phyloP scores from a whole-genome alignment of 2,113 vertebrate species.

The Shinisaurus crocodilurus region DNA sequence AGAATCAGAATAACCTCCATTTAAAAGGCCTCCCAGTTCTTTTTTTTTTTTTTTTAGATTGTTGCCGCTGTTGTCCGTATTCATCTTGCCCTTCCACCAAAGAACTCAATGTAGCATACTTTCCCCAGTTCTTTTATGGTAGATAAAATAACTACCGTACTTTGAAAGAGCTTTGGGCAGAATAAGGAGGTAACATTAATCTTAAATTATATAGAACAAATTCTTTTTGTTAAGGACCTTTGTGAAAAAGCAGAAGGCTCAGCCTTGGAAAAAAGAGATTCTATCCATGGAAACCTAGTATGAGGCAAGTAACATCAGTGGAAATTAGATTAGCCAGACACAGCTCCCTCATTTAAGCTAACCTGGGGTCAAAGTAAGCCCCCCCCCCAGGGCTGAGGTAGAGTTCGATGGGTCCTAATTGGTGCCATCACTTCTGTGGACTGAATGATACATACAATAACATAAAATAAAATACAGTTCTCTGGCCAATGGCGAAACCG shows the following conservation, averaged over 20 bases:
- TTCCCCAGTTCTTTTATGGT: neutral
- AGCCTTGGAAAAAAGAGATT: slow-evolving; percentile 1
- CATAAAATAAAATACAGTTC: slow-evolving; percentile 16
- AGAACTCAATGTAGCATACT: neutral
- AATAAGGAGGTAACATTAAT: neutral
- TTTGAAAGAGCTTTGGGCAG: neutral
- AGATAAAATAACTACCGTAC: neutral
- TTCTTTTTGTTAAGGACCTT: neutral
- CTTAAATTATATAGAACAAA: no score
- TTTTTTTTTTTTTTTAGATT: neutral
- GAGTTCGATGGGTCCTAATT: neutral
- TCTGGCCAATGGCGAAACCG: neutral
- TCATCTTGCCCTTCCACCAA: neutral
- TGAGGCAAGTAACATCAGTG: neutral
- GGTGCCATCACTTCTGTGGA: neutral
- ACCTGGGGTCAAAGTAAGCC: neutral
- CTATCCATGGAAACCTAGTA: neutral
- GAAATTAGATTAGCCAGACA: neutral
- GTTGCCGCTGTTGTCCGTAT: neutral
- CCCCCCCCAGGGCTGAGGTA: neutral
- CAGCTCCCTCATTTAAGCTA: neutral
- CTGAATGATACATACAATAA: neutral
- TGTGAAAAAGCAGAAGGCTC: neutral
- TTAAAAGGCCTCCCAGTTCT: no score
- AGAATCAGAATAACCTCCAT: neutral